Base-by-base conservation (phyloP, 2,888 invertebrate species). In the Pyrocoelia pectoralis region DNA sequence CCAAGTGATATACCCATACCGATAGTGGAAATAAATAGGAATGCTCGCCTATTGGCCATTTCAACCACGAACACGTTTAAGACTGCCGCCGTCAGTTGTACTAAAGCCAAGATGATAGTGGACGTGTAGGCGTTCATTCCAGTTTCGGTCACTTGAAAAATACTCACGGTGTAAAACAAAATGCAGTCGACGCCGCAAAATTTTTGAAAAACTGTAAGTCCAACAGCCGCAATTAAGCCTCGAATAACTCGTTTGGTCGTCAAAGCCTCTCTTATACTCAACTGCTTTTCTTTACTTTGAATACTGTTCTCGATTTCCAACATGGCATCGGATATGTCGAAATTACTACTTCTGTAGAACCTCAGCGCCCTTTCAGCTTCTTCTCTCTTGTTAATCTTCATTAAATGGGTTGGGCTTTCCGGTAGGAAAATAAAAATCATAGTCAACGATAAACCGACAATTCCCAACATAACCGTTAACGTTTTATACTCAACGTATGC, bases 201-300 rank as follows among this genome's bases (percentile, higher is more conserved):
- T 77, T 93, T 92, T 73, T 92, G 92, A 80, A 91, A 91, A 76
- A 91, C 87, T 91, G 94, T 93, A 67, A 93, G 85, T 17, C 90
- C 86, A 33, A 91, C 83, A 3, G 88, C 87, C 58, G 91, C 89
- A 50, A 89, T 77, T 58, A 94, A 82, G 0, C 93, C 93, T 74
- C 85, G 88, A 41, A 88, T 84, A 1, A 46, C 46, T 3, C 17
- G 10, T 18, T 17, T 1, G 46, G 15, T 46, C 6, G 15, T 15
- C 3, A 46, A n/a, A 5, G 46, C 46, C 17, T 46, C 17, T 46
- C 17, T 46, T 17, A 46, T 18, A 9, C 17, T 17, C 17, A 46
- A 46, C n/a, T 46, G 46, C 1, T 18, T 10, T 9, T 17, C 15
- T 46, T 18, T 46, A 3, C 17, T 10, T 46, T 18, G 18, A 18